phyloP scores from a whole-genome alignment of 2,797 vertebrate species.

The Loriculus beryllinus region DNA sequence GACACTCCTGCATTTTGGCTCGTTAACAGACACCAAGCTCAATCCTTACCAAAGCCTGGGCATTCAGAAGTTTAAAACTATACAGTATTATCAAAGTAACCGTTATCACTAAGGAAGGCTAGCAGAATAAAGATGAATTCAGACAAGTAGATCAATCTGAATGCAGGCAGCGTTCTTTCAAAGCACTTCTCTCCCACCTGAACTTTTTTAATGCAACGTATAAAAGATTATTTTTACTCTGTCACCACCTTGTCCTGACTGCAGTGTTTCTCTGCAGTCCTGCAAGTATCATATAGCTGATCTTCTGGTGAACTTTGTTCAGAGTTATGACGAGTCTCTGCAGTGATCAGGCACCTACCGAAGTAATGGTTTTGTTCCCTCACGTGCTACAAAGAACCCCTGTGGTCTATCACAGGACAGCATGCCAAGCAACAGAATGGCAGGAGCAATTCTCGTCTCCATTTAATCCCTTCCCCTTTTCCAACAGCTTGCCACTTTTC shows the following conservation, averaged over 20 bases:
- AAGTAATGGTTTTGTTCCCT: not conserved
- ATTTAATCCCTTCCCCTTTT: not conserved
- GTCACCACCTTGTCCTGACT: not conserved
- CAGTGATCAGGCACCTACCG: not conserved
- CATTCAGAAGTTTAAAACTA: not conserved
- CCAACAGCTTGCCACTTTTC: not conserved
- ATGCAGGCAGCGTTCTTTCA: not conserved
- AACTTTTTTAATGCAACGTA: not conserved
- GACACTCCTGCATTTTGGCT: not conserved
- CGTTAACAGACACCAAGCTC: not conserved
- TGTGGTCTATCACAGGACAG: not conserved
- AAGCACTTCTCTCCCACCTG: not conserved
- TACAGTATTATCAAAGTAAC: not conserved
- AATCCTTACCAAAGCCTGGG: not conserved
- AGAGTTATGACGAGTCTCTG: no score
- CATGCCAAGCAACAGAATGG: accelerated
- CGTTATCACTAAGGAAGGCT: not conserved
- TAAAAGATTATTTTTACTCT: not conserved
- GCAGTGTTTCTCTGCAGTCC: not conserved
- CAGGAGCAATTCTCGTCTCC: not conserved
- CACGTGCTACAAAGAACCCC: not conserved
- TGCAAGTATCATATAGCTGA: not conserved
- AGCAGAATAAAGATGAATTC: not conserved
- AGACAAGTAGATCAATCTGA: not conserved
- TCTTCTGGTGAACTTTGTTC: no score